A percentile compares a stretch with the other conserved stretches of the same genome.
Evolutionary conservation across 1,140 invertebrate genomes (phyloP).

Genomic region (Pissodes strobi): DNA sequence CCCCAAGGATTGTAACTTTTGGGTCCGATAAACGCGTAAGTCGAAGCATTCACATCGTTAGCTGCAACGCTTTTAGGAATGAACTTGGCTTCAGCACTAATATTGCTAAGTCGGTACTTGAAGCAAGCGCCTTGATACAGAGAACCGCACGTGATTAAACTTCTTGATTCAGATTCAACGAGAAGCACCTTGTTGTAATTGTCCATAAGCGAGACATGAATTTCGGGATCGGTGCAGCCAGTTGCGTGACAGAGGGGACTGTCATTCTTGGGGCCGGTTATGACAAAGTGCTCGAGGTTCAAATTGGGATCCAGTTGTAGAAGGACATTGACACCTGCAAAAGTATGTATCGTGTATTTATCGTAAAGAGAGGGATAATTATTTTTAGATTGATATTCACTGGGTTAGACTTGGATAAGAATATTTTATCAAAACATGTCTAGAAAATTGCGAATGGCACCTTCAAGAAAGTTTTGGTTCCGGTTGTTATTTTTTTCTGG

Average conservation of each 20-base stretch:
- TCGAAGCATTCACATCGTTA: constrained; percentile 84
- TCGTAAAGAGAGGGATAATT: background rate
- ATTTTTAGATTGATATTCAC: background rate
- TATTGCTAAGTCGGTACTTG: constrained; percentile 82
- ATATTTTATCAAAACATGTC: no score
- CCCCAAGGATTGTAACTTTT: constrained; percentile 79
- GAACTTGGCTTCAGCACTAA: constrained; percentile 75
- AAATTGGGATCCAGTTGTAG: constrained; percentile 79
- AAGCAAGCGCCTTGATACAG: constrained; percentile 85
- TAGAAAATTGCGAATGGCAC: no score
- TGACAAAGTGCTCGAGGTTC: constrained; percentile 67
- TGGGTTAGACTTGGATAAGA: no score
- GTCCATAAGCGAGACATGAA: constrained; percentile 71
- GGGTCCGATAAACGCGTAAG: constrained; percentile 93
- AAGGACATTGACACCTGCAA: constrained; percentile 80
- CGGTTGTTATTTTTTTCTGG: no score
- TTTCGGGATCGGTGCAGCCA: constrained; percentile 72
- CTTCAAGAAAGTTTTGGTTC: no score
- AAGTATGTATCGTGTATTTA: background rate
- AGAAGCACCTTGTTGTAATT: constrained; percentile 93
- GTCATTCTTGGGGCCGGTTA: constrained; percentile 77
- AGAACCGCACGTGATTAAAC: constrained; percentile 87
- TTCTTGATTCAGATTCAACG: constrained; percentile 78
- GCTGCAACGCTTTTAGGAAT: constrained; percentile 82
- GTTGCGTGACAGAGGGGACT: constrained; percentile 86